Base-by-base conservation (phyloP, 2,888 invertebrate species). In the Hofmannophila pseudospretella region DNA sequence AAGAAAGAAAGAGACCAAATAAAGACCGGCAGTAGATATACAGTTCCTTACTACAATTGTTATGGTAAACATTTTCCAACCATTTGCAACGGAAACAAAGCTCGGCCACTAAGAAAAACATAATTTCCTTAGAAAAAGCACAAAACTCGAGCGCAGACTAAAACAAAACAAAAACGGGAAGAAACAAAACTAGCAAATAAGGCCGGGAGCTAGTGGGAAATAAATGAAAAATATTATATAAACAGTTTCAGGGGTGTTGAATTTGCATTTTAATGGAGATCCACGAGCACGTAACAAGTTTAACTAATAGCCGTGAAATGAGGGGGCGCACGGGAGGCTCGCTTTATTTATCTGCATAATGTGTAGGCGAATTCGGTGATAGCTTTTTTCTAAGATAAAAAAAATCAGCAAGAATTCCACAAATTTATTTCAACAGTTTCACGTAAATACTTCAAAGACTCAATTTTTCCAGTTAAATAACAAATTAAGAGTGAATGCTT, bases 191-290 rank as follows among this genome's bases (percentile, higher is more conserved):
- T 22, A 32, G 11, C 32, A 22, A 27, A 34, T 8, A 27, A 28
- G 25, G 25, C 30, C 25, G 7, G 28, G 13, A 28, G 33, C 14
- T 33, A 33, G 30, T 25, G 29, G 60, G 67, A 69, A 70, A 74
- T 64, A 61, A 62, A 69, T 67, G 67, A 71, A 68, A 69, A 69
- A 70, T 68, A 62, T 58, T 61, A 70, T 63, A 74, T 71, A 75
- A 74, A 75, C 80, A 78, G 79, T 80, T 80, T 72, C 76, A 68
- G 74, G 68, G 76, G 67, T 60, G 66, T 67, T 55, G 63, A 80
- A 87, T 87, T 87, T 85, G 80, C 87, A 87, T 87, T 86, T 87
- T 81, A 85, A 87, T 87, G 72, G 84, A 76, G 75, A 79, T 68
- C 64, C 75, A 73, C 75, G 80, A 73, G 79, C 70, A 67, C 67